phyloP scores from a whole-genome alignment of 2,797 vertebrate genomes.

The Cyprinodon diabolis region DNA sequence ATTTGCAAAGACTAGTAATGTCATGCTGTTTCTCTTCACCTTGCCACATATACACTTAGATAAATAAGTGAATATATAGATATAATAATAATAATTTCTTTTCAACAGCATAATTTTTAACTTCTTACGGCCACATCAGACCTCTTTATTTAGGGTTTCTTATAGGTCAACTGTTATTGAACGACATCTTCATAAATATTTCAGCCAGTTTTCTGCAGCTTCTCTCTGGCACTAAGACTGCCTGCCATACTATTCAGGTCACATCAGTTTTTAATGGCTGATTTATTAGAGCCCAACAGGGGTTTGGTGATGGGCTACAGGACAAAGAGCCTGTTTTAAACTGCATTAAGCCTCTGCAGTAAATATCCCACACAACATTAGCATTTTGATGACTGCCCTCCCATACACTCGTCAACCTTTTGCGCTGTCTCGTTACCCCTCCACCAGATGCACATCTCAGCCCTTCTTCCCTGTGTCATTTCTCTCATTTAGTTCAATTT shows the following conservation, averaged over 20 bases:
- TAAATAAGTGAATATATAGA: neutral
- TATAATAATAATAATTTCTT: neutral
- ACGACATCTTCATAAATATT: constrained; percentile 76
- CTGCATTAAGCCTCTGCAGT: constrained; percentile 78
- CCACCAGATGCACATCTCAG: constrained; percentile 22
- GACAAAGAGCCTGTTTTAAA: constrained; percentile 82
- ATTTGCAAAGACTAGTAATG: neutral
- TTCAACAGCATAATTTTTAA: constrained; percentile 33
- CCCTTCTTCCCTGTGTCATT: constrained; percentile 35
- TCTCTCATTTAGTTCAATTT: constrained; percentile 48
- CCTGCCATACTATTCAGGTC: constrained; percentile 75
- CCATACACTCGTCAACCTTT: constrained; percentile 58
- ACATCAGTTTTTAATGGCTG: constrained; percentile 82
- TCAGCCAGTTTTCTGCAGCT: constrained; percentile 56
- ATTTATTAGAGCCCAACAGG: constrained; percentile 76
- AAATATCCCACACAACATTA: constrained; percentile 79
- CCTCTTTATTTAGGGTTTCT: constrained; percentile 31
- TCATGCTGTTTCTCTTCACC: neutral
- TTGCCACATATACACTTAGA: neutral
- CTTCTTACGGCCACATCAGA: constrained; percentile 8
- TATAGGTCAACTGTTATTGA: constrained; percentile 50
- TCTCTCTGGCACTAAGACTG: constrained; percentile 48
- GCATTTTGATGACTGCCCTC: constrained; percentile 79
- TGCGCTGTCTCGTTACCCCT: constrained; percentile 25
- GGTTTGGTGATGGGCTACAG: constrained; percentile 68